These are phyloP conservation scores for Nicator chloris DNA, from an alignment of 2,113 vertebrate genomes.

Conservation along the genomic window DNA sequence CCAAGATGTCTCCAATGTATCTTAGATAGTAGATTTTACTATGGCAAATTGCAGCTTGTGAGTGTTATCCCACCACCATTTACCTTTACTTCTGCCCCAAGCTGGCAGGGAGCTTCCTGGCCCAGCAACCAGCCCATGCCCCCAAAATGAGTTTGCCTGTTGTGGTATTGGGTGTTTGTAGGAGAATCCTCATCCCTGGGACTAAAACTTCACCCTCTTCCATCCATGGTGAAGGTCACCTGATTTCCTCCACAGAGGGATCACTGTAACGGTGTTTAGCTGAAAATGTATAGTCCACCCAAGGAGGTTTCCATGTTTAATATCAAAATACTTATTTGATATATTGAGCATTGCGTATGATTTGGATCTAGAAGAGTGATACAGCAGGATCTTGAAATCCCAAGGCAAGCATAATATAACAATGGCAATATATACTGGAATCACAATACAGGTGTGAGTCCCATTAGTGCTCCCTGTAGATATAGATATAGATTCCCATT, in stretches of 20 bases:
- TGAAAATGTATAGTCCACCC: not conserved
- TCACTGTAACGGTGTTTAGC: not conserved
- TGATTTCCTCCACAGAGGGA: not conserved
- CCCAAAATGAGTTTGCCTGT: not conserved
- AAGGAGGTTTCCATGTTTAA: not conserved
- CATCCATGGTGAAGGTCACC: not conserved
- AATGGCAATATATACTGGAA: not conserved
- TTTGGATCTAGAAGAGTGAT: not conserved
- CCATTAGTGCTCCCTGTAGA: not conserved
- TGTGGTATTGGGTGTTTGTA: not conserved
- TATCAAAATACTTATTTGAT: not conserved
- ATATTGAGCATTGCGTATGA: not conserved
- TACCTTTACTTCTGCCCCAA: not conserved
- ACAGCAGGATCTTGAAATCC: not conserved
- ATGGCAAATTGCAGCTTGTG: not conserved
- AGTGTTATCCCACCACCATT: not conserved
- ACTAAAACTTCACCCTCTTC: not conserved
- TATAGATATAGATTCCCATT: not conserved
- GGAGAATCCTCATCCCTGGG: not conserved
- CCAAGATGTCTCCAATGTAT: not conserved
- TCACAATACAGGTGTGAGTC: not conserved
- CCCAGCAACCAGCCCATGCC: not conserved
- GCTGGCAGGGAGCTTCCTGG: not conserved
- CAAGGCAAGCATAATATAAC: not conserved
- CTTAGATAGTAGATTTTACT: not conserved